These are phyloP conservation scores for Drosophila buzzatii DNA, from an alignment of 2,888 invertebrate genomes.

Conservation along the genomic window DNA sequence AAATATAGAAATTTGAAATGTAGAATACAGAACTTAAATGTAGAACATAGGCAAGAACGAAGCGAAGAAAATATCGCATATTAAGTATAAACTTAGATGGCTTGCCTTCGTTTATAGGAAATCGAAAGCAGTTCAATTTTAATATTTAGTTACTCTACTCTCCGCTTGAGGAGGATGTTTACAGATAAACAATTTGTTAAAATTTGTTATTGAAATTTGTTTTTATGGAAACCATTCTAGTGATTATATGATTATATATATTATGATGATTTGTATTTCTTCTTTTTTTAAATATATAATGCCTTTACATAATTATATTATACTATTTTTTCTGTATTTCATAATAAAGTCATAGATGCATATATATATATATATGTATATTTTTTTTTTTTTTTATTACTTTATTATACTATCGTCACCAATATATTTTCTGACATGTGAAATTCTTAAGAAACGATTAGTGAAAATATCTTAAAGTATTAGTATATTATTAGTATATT, in stretches of 20 bases:
- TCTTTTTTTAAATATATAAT: no score
- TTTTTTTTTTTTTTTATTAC: not conserved
- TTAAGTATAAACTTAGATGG: not conserved
- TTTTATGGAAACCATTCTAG: no score
- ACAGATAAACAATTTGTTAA: not conserved
- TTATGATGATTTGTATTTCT: no score
- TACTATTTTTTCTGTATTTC: no score
- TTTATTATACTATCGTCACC: not conserved
- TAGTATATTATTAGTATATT: no score
- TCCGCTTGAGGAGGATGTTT: conserved; percentile 5
- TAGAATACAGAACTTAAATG: conserved; percentile 6
- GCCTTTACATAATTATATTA: not conserved
- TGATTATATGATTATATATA: no score
- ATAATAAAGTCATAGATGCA: no score
- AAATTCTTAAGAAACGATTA: not conserved
- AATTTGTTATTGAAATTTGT: no score
- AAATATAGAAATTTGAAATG: not conserved
- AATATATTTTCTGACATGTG: not conserved
- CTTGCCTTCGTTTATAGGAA: not conserved
- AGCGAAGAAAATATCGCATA: not conserved
- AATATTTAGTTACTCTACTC: conserved; percentile 18
- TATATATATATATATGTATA: no score
- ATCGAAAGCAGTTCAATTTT: conserved; percentile 1
- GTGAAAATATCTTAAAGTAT: no score
- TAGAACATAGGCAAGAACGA: not conserved